Conservation (phyloP, 2,888 invertebrate genomes). For the Unio delphinus region DNA sequence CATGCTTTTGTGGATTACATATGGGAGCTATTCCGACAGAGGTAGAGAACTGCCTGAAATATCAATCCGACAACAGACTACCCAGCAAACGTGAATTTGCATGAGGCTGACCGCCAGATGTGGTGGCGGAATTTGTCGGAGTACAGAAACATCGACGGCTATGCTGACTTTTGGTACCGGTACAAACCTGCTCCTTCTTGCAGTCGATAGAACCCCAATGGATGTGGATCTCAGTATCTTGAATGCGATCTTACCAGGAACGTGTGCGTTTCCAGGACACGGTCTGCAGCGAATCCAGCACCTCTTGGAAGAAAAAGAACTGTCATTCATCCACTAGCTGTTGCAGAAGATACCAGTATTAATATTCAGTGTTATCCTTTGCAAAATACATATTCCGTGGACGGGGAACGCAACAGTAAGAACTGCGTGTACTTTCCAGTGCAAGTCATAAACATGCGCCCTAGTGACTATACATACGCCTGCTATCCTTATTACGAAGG, state of each 20-base stretch:
- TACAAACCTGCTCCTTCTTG: constrained; percentile 33
- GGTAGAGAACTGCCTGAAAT: constrained; percentile 4
- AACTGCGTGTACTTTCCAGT: constrained; percentile 41
- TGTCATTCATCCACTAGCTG: background rate
- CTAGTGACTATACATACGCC: background rate
- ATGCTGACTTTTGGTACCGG: constrained; percentile 16
- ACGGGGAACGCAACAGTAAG: constrained; percentile 28
- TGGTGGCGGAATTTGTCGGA: constrained; percentile 28
- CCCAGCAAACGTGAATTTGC: constrained; percentile 7
- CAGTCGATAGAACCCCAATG: constrained; percentile 7
- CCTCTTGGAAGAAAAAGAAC: too few species aligned
- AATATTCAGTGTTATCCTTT: background rate
- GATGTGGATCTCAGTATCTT: constrained; percentile 28
- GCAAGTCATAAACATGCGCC: constrained; percentile 30
- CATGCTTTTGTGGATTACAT: constrained; percentile 52
- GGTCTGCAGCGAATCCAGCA: background rate
- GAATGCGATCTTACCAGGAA: constrained; percentile 3
- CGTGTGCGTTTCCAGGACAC: background rate
- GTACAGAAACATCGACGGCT: constrained; percentile 16
- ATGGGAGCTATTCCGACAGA: constrained; percentile 13
- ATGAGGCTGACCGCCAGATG: constrained; percentile 18
- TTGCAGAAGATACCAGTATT: background rate
- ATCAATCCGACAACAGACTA: constrained; percentile 16
- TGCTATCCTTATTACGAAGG: too few species aligned
- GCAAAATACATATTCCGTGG: constrained; percentile 38